Evolutionary conservation across 2,797 vertebrate species (phyloP).

Genomic region (Chaunax sp.): DNA sequence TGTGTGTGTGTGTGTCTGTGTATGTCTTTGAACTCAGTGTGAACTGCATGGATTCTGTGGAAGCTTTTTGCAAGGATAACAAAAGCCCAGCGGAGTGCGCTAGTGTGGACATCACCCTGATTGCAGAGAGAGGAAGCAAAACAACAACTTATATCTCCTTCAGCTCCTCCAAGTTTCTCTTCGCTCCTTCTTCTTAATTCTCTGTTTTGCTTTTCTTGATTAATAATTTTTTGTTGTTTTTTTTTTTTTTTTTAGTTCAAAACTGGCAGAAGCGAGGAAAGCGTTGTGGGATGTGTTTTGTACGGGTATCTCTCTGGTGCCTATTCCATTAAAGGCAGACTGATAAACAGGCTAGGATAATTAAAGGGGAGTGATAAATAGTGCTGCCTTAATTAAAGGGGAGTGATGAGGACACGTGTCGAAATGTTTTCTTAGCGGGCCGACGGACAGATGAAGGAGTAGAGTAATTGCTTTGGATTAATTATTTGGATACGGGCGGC

Average conservation of each 20-base stretch:
- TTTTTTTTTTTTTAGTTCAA: constrained; percentile 75
- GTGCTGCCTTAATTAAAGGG: constrained; percentile 87
- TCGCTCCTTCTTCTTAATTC: constrained; percentile 63
- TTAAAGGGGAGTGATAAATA: constrained; percentile 89
- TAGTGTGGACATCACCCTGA: constrained; percentile 78
- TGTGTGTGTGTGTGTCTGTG: constrained; percentile 37
- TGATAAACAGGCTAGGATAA: constrained; percentile 88
- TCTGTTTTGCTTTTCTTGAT: constrained; percentile 60
- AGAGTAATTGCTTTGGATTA: constrained; percentile 91
- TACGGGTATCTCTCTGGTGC: constrained; percentile 82
- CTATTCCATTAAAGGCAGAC: constrained; percentile 86
- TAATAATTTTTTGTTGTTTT: constrained; percentile 74
- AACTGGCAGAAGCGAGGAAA: constrained; percentile 74
- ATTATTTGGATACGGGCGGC: constrained; percentile 87
- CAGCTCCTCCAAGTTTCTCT: constrained; percentile 59
- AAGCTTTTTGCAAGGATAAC: constrained; percentile 75
- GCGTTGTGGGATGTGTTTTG: constrained; percentile 78
- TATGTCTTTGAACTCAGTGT: constrained; percentile 79
- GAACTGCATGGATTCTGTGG: constrained; percentile 76
- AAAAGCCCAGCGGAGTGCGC: constrained; percentile 76
- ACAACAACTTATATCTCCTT: constrained; percentile 78
- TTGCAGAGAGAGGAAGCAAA: constrained; percentile 70
- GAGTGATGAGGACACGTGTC: constrained; percentile 89
- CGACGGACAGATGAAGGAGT: constrained; percentile 87
- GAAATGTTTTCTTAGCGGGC: constrained; percentile 88